Conservation (phyloP, 2,888 invertebrate species). For the Idaea aversata region DNA sequence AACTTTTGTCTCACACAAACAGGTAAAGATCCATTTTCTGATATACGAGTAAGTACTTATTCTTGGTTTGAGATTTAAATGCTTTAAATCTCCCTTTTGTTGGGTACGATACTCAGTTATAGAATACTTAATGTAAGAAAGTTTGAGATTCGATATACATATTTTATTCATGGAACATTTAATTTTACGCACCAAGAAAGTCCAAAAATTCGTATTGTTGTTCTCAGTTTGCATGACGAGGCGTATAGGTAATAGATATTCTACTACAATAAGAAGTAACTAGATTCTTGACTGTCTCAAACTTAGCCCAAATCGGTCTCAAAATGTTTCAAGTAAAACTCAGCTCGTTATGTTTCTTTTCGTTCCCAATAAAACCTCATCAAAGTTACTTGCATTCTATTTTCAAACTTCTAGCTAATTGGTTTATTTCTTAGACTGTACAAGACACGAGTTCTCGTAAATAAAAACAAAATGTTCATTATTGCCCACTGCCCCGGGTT, state of each 20-base stretch:
- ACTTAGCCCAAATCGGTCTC: no score
- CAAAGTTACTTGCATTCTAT: neutral
- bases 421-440: neutral
- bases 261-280: no score
- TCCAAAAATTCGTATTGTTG: no score
- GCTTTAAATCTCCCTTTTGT: neutral
- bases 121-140: no score
- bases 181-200: no score
- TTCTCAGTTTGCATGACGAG: no score
- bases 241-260: no score
- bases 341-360: neutral
- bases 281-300: no score
- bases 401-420: neutral
- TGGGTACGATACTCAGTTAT: neutral
- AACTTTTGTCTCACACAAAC: neutral
- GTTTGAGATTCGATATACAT: no score
- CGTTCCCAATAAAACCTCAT: neutral
- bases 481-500: slow-evolving; percentile 42
- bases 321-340: neutral
- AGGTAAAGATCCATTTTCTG: neutral
- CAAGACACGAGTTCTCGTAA: slow-evolving; percentile 15
- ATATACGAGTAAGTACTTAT: neutral
- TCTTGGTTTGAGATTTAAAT: neutral
- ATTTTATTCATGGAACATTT: no score
- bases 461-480: slow-evolving; percentile 29